Percentiles rank a stretch among this genome's conserved stretches.
Evolutionary conservation across 1,140 invertebrate species (phyloP).

Genomic region (Atta texana): DNA sequence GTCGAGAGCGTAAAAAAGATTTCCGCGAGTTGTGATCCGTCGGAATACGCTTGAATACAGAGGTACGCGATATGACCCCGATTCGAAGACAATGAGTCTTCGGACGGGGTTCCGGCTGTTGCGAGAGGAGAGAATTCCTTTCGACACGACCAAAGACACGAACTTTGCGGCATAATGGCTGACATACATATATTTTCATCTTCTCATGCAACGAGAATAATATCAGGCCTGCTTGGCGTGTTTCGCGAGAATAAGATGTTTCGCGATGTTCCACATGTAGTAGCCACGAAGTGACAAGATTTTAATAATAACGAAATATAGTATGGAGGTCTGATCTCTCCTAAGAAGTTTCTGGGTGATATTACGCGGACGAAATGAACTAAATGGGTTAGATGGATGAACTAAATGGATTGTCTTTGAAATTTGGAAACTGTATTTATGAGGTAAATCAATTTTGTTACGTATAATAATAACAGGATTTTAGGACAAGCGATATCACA

Average conservation of each 20-base stretch:
- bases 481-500: neutral
- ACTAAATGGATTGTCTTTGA: neutral
- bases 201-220: constrained; percentile 60
- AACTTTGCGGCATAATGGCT: constrained; percentile 64
- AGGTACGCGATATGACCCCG: constrained; percentile 58
- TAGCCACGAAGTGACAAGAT: neutral
- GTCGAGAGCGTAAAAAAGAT: neutral
- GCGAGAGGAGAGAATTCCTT: constrained; percentile 66
- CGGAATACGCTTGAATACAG: constrained; percentile 16
- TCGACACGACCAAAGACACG: constrained; percentile 47
- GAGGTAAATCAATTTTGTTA: constrained; percentile 15
- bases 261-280: constrained; percentile 20
- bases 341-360: neutral
- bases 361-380: neutral
- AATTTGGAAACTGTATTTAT: constrained; percentile 12
- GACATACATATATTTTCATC: constrained; percentile 69
- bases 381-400: neutral
- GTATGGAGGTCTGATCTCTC: neutral
- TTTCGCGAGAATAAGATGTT: constrained; percentile 38
- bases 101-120: constrained; percentile 32
- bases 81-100: constrained; percentile 70
- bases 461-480: neutral
- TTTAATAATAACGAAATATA: constrained; percentile 9
- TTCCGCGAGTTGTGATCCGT: constrained; percentile 7
- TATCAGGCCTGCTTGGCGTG: neutral